Base-by-base conservation (phyloP, 2,888 invertebrate genomes). In the Tridacna gigas region DNA sequence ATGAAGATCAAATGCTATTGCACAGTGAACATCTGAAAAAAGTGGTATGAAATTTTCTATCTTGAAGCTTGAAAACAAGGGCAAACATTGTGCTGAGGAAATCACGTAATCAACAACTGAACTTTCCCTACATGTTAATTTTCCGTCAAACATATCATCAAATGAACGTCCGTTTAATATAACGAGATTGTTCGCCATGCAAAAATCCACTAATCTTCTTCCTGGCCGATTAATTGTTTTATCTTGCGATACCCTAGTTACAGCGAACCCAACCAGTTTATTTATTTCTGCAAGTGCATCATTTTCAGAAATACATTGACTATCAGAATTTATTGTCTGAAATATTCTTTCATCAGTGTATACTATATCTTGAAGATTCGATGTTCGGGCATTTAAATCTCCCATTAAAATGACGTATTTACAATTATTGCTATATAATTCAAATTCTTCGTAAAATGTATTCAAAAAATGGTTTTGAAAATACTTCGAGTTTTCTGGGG, bases 81-180 rank as follows among this genome's bases (percentile, higher is more conserved):
- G 28, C 37, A 79, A 73, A 15, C 61, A 22, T 45, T 73, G 56
- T 20, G 48, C 26, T 4, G 73, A 47, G 15, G 79, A 22, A n/a
- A 79, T 22, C 22, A 73, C 69, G 28, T 73, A 79, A 73, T 73
- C 79, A 56, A 73, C 71, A 20, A 73, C 73, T 15, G 73, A 63
- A 48, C 22, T 79, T 25, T 56, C 48, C 37, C 63, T 60, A 63
- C 45, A 79, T 7, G 73, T 79, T 15, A 73, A 63, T 15, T 37
- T n/a, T 25, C 79, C 71, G 9, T 61, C 26, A 51, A 51, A 51
- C 69, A 25, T 78, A 47, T 78, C 73, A n/a, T 60, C 15, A 22
- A 48, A 51, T 22, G 26, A 61, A 5, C 79, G 28, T 9, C 73
- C 79, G n/a, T 63, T 63, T 25, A 63, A 63, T 63, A 63, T 63